Base-by-base conservation (phyloP, 2,888 invertebrate genomes). In the Plebejus anna region DNA sequence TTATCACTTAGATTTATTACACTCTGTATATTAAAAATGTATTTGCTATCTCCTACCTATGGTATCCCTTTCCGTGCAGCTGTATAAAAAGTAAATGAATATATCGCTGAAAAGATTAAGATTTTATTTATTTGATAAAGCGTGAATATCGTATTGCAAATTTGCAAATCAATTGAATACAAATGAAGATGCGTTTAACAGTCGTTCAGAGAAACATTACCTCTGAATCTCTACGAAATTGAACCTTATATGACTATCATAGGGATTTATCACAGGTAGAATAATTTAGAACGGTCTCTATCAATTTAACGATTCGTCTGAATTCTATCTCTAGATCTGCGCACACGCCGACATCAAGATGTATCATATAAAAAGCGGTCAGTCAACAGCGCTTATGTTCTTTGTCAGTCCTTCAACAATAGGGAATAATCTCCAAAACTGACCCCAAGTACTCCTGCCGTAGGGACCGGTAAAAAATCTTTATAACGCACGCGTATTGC, bases 361-460 rank as follows among this genome's bases (percentile, higher is more conserved):
- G 85, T 83, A 89, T 86, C 84, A 83, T 79, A 81, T 82, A 80
- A 84, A 83, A 82, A 83, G 83, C 88, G 91, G 91, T 90, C 91
- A 89, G 90, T 91, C 92, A 90, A 90, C 88, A 90, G 87, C 82
- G 83, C 86, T 87, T 86, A 86, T 81, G 81, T 81, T 82, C 84
- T 89, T 92, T 91, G 90, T 91, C 79, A 76, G 81, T 86, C 89
- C 90, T 90, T 91, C 81, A 84, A 92, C 93, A 92, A 93, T 89
- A 83, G 83, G 82, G 83, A 87, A 86, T 92, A 91, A 93, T 92
- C 92, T 90, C 91, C 91, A 92, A 92, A 94, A 94, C 89, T 94
- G 93, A 94, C 94, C 94, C 94, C 91, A 92, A 91, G 90, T 88
- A 84, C 88, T 88, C 85, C 82, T 84, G 87, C 87, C 84, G 83